These are phyloP conservation scores for Melopsittacus undulatus DNA, from an alignment of 2,797 vertebrate genomes.

Conservation along the genomic window DNA sequence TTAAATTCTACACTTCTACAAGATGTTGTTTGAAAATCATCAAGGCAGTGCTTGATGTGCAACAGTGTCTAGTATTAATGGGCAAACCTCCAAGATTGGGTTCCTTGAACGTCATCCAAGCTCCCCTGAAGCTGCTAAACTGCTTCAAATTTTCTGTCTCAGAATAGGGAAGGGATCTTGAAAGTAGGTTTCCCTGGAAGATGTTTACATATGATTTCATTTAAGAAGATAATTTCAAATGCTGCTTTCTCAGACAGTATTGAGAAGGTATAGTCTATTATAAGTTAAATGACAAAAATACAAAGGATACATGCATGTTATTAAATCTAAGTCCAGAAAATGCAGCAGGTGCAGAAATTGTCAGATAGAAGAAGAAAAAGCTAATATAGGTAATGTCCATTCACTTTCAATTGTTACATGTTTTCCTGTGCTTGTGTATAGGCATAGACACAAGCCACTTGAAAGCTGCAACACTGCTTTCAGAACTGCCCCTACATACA, in stretches of 20 bases:
- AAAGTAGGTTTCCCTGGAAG: background rate
- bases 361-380: background rate
- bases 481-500: background rate
- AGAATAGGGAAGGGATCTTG: background rate
- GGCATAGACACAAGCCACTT: background rate
- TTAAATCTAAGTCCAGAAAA: background rate
- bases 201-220: background rate
- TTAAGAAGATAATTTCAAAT: background rate
- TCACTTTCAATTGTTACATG: background rate
- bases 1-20: background rate
- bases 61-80: background rate
- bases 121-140: background rate
- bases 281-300: background rate
- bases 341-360: background rate
- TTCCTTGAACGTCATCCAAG: background rate
- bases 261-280: background rate
- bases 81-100: background rate
- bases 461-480: background rate
- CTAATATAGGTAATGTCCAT: background rate
- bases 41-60: background rate
- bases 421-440: background rate
- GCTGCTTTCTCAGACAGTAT: background rate
- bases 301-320: rapidly evolving
- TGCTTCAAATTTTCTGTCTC: background rate
- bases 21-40: background rate